phyloP scores from a whole-genome alignment of 2,113 vertebrate species.

The Haliaeetus leucogaster region DNA sequence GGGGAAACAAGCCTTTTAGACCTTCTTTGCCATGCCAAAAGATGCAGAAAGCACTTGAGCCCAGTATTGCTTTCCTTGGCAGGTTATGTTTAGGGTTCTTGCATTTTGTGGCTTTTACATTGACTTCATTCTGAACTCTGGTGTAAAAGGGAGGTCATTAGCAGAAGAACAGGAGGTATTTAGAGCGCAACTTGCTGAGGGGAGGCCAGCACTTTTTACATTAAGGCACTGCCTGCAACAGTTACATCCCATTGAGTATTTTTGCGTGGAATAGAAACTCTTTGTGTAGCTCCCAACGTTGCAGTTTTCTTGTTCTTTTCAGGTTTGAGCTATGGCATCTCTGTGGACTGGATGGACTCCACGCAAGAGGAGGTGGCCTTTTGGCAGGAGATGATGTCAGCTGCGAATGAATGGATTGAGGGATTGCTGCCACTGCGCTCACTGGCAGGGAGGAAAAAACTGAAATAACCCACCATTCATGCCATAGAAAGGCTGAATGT shows the following conservation, averaged over 20 bases:
- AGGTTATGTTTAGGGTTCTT: neutral
- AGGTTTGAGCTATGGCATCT: constrained; percentile 72
- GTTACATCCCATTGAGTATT: neutral
- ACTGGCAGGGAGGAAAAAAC: constrained; percentile 39
- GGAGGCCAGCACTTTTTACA: neutral
- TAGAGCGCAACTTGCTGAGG: neutral
- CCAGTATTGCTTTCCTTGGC: neutral
- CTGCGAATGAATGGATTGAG: constrained; percentile 71
- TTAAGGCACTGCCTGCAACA: neutral
- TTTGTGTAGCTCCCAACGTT: neutral
- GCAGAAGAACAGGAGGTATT: neutral
- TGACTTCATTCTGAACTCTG: neutral
- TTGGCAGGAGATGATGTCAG: constrained; percentile 74
- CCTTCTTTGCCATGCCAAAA: neutral
- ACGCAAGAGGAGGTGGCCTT: constrained; percentile 70
- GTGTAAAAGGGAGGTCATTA: neutral
- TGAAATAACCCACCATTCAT: neutral
- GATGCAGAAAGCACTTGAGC: neutral
- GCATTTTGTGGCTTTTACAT: neutral
- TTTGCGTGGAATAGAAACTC: neutral
- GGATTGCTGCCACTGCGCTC: constrained; percentile 68
- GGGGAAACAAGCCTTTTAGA: neutral
- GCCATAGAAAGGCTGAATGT: neutral
- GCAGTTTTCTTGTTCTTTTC: neutral
- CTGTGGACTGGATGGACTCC: constrained; percentile 75